A percentile compares a stretch with the other conserved stretches of the same genome.
Conservation (phyloP, 2,888 invertebrate genomes). For the Synergus itoensis region DNA sequence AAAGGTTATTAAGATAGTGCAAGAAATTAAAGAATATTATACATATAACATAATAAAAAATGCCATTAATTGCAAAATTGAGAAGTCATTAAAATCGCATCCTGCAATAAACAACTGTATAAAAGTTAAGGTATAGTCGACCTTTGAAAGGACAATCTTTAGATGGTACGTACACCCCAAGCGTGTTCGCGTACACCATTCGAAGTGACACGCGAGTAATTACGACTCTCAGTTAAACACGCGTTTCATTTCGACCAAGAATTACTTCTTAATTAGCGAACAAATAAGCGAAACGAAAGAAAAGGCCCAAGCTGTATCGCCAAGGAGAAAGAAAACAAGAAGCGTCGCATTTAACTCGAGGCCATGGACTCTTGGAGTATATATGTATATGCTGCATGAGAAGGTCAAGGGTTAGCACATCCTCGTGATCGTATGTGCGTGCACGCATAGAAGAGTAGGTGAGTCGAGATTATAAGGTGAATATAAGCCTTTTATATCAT, state of each 20-base stretch:
- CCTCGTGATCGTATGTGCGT: background rate
- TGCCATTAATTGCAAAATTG: conserved; percentile 29
- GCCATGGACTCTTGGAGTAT: background rate
- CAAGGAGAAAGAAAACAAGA: conserved; percentile 31
- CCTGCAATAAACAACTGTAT: background rate
- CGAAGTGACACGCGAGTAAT: conserved; percentile 38
- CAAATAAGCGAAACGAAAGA: conserved; percentile 40
- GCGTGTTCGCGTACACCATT: conserved; percentile 11
- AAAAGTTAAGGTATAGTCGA: conserved; percentile 4
- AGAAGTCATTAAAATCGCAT: background rate
- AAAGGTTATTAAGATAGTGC: conserved; percentile 3
- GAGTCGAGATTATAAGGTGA: background rate
- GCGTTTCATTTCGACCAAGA: conserved; percentile 37
- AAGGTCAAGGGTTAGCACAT: conserved; percentile 31
- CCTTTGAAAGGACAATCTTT: conserved; percentile 36
- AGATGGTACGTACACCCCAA: background rate
- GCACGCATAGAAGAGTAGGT: conserved; percentile 1
- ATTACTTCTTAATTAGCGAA: conserved; percentile 44
- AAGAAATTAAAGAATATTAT: background rate
- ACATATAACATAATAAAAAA: conserved; percentile 8
- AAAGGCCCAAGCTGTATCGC: background rate
- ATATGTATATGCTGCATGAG: conserved; percentile 5
- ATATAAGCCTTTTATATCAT: background rate
- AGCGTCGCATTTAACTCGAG: conserved; percentile 16
- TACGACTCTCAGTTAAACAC: conserved; percentile 37